Evolutionary conservation across 2,113 vertebrate species (phyloP).

Genomic region (Lepus europaeus): DNA sequence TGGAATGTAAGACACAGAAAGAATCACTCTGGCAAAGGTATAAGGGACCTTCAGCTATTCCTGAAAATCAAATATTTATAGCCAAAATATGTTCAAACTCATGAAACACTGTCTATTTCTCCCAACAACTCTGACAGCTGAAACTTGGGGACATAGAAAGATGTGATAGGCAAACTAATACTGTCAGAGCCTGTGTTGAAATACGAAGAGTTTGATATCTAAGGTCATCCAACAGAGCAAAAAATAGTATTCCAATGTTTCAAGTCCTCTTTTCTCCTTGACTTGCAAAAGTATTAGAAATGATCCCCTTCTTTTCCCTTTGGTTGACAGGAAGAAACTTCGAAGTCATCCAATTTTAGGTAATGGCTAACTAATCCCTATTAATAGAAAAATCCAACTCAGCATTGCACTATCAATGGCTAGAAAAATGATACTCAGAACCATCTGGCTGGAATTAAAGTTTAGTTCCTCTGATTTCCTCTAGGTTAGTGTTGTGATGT

Average conservation of each 20-base stretch:
- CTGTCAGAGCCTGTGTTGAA: background rate
- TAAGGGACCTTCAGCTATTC: background rate
- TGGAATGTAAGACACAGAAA: background rate
- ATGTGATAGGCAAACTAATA: background rate
- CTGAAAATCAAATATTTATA: conserved; percentile 32
- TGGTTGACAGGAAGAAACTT: conserved; percentile 42
- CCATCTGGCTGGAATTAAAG: background rate
- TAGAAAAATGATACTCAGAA: conserved; percentile 60
- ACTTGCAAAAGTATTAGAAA: conserved; percentile 41
- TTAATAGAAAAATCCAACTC: conserved; percentile 67
- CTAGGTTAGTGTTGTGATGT: background rate
- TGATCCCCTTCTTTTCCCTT: background rate
- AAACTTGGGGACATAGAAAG: background rate
- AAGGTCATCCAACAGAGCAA: background rate
- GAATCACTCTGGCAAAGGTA: background rate
- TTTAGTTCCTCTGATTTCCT: conserved; percentile 32
- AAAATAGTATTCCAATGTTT: conserved; percentile 14
- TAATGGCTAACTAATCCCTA: conserved; percentile 61
- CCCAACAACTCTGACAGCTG: background rate
- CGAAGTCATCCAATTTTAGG: conserved; percentile 47
- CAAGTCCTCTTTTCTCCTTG: background rate
- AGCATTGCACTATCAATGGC: conserved; percentile 68
- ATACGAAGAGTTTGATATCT: background rate
- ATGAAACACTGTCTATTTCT: background rate
- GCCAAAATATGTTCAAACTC: background rate